Evolutionary conservation across 1,140 invertebrate genomes (phyloP).

Genomic region (Bombus consobrinus): DNA sequence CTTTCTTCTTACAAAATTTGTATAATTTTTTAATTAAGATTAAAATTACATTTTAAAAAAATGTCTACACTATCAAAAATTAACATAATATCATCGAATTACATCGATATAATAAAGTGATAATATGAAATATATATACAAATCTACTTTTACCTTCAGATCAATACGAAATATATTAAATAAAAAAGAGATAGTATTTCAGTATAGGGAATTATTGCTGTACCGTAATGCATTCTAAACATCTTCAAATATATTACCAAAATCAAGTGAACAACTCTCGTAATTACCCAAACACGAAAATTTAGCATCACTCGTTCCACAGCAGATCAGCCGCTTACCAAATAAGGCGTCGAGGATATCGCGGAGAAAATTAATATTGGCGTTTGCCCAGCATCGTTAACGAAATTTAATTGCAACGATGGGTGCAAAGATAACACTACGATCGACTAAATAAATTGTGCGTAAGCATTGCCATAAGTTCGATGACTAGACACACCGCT

Average conservation of each 20-base stretch:
- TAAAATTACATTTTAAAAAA: too few species aligned
- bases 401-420: slow-evolving; percentile 37
- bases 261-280: neutral
- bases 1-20: too few species aligned
- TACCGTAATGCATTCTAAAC: neutral
- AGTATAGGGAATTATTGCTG: too few species aligned
- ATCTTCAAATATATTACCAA: neutral
- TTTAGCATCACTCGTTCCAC: neutral
- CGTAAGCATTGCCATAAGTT: neutral
- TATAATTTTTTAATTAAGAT: too few species aligned
- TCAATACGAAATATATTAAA: too few species aligned
- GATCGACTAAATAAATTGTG: slow-evolving; percentile 24
- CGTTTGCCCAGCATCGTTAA: neutral
- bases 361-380: slow-evolving; percentile 16
- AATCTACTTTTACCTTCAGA: too few species aligned
- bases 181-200: too few species aligned
- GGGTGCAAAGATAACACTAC: neutral
- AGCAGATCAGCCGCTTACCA: neutral
- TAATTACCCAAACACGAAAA: neutral
- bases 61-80: too few species aligned
- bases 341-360: neutral
- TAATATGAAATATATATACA: too few species aligned
- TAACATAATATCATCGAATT: too few species aligned
- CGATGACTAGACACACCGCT: neutral
- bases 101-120: too few species aligned